Percentiles rank a stretch among this genome's conserved stretches.
phyloP scores from a whole-genome alignment of 2,113 vertebrate species.

The Myotis yumanensis region DNA sequence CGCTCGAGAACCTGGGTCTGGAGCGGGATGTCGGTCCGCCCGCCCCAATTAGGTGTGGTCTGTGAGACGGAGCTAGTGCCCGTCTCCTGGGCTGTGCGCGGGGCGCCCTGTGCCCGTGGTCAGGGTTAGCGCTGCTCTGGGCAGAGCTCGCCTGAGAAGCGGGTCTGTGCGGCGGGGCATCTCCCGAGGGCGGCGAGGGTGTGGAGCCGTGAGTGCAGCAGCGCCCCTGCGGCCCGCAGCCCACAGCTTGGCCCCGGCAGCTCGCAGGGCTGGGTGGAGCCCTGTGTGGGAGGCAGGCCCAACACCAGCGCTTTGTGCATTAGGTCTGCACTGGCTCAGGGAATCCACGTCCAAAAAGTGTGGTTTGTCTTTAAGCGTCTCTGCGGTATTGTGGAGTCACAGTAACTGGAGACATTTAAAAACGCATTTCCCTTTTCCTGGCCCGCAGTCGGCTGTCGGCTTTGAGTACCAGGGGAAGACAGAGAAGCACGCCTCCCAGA shows the following conservation, averaged over 20 bases:
- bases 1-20: background rate
- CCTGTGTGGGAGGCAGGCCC: accelerated
- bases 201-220: too few relatives aligned
- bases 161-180: accelerated
- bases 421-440: background rate
- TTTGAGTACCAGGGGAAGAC: conserved; percentile 98
- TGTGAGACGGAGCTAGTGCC: accelerated
- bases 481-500: conserved; percentile 97
- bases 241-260: accelerated
- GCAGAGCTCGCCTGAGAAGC: background rate
- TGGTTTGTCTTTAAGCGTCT: background rate
- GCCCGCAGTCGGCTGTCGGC: conserved; percentile 92
- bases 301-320: accelerated
- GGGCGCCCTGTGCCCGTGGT: background rate
- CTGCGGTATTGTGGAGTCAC: accelerated
- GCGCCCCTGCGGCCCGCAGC: too few relatives aligned
- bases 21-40: accelerated
- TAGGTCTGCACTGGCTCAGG: background rate
- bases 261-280: too few relatives aligned
- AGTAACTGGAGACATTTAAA: accelerated
- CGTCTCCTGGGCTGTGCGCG: accelerated
- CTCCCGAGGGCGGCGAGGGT: accelerated
- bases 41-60: background rate
- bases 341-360: accelerated
- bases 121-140: accelerated